A percentile compares a stretch with the other conserved stretches of the same genome.
These are phyloP conservation scores for Percopsis omiscomaycus DNA, from an alignment of 2,797 vertebrate species.

Conservation along the genomic window DNA sequence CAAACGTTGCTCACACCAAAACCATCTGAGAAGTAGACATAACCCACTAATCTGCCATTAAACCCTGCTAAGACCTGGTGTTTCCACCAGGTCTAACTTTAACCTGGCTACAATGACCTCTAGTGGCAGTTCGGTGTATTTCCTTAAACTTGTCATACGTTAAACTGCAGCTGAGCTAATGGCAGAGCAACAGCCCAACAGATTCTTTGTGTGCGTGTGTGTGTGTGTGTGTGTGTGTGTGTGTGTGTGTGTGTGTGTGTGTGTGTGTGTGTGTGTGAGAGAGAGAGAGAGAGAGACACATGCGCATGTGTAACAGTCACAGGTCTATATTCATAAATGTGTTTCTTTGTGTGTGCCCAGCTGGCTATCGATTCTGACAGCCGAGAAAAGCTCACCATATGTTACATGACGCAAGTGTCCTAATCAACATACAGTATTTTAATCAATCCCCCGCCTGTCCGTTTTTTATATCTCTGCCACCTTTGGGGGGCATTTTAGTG, in stretches of 20 bases:
- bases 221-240: not conserved
- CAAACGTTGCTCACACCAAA: too few species aligned
- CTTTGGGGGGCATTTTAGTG: not conserved
- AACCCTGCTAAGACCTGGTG: too few species aligned
- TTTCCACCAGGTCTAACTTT: too few species aligned
- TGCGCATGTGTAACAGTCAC: not conserved
- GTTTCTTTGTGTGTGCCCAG: conserved; percentile 6
- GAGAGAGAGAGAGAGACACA: not conserved
- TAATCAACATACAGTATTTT: conserved; percentile 10
- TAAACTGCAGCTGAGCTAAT: too few species aligned
- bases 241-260: conserved; percentile 4
- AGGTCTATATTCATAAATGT: conserved; percentile 7
- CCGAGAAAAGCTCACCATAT: conserved; percentile 52
- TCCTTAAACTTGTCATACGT: too few species aligned
- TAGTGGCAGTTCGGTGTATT: too few species aligned
- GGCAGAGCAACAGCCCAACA: too few species aligned
- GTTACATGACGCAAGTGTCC: conserved; percentile 30
- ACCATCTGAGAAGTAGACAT: too few species aligned
- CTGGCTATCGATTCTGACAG: conserved; percentile 39
- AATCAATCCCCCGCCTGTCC: conserved; percentile 26
- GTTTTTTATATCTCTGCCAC: not conserved
- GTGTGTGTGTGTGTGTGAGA: conserved; percentile 12
- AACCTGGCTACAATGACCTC: too few species aligned
- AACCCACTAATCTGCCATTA: too few species aligned
- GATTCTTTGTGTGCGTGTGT: not conserved